Evolutionary conservation across 2,797 vertebrate genomes (phyloP).

Genomic region (Cossypha caffra): DNA sequence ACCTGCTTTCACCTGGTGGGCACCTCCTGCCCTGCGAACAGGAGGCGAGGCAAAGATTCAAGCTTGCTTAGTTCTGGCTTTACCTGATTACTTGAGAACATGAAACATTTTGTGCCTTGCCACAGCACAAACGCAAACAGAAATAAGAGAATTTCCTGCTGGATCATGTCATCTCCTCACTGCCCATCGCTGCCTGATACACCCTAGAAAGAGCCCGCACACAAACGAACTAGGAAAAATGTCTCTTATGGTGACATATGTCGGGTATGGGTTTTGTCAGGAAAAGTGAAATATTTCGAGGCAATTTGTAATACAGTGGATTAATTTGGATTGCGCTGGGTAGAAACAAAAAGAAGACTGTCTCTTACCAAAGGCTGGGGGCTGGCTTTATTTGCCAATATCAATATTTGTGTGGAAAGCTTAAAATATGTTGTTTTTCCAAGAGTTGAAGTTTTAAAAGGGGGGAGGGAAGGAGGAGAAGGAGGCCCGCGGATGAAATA

Average conservation of each 20-base stretch:
- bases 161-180: not conserved
- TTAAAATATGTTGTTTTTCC: constrained; percentile 77
- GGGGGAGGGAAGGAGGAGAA: not conserved
- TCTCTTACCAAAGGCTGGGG: constrained; percentile 38
- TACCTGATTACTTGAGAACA: not conserved
- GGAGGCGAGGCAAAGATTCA: not conserved
- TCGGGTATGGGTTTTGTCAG: not conserved
- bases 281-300: constrained; percentile 23
- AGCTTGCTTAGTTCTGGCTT: not conserved
- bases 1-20: not conserved
- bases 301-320: constrained; percentile 37
- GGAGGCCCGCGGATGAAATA: constrained; percentile 59
- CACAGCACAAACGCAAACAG: not conserved
- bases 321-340: constrained; percentile 46
- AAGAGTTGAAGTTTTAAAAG: constrained; percentile 59
- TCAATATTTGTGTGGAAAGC: constrained; percentile 78
- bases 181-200: not conserved
- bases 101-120: not conserved
- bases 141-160: not conserved
- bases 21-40: not conserved
- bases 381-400: constrained; percentile 71
- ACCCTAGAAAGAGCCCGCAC: not conserved
- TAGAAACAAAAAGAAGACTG: constrained; percentile 69
- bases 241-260: not conserved
- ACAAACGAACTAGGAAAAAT: not conserved